Evolutionary conservation across 2,888 invertebrate species (phyloP).

Genomic region (Cactoblastis cactorum): DNA sequence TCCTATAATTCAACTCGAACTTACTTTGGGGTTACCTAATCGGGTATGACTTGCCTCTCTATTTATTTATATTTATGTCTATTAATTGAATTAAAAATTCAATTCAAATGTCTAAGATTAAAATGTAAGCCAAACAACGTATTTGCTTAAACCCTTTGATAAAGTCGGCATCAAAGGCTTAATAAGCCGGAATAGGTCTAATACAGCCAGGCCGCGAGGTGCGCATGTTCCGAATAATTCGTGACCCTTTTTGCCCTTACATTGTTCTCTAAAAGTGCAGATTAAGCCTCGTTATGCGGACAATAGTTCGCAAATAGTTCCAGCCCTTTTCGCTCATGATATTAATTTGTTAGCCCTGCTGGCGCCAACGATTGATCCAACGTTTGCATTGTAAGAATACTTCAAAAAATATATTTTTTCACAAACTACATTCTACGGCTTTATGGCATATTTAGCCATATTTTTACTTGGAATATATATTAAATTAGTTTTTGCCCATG

Average conservation of each 20-base stretch:
- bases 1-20: too few species aligned
- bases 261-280: constrained; percentile 24
- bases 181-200: constrained; percentile 8
- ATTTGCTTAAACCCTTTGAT: background rate
- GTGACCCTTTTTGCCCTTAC: constrained; percentile 19
- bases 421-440: too few species aligned
- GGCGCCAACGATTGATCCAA: constrained; percentile 1
- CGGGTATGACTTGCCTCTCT: too few species aligned
- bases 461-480: too few species aligned
- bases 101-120: too few species aligned
- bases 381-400: background rate
- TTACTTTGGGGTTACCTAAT: too few species aligned
- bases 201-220: background rate
- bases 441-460: too few species aligned
- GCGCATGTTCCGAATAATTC: constrained; percentile 13
- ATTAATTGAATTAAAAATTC: too few species aligned
- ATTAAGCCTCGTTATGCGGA: constrained; percentile 26
- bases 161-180: background rate
- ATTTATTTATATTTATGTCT: too few species aligned
- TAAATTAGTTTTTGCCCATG: too few species aligned
- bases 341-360: constrained; percentile 24
- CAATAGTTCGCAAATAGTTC: constrained; percentile 31
- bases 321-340: constrained; percentile 25
- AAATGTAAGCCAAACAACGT: background rate
- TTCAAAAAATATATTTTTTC: too few species aligned